Evolutionary conservation across 1,140 invertebrate genomes (phyloP).

Genomic region (Chrysomallon squamiferum): DNA sequence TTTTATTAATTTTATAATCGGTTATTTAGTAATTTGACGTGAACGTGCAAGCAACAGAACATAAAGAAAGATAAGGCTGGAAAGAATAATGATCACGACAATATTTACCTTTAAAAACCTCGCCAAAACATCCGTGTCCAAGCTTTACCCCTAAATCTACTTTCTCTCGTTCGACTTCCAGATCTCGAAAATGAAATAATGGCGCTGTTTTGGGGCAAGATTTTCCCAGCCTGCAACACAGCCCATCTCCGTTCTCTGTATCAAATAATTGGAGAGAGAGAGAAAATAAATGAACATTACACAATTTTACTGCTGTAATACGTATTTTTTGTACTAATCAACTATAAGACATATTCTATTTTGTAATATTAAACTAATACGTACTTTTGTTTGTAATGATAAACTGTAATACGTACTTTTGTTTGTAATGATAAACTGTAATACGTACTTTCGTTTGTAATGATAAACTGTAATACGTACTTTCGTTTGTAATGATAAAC

Average conservation of each 20-base stretch:
- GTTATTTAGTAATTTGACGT: too few relatives aligned
- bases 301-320: background rate
- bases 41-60: background rate
- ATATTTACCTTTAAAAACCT: constrained; percentile 88
- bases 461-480: too few relatives aligned
- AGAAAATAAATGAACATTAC: background rate
- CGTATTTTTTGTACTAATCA: too few relatives aligned
- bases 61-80: too few relatives aligned
- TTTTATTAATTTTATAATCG: background rate
- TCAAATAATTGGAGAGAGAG: too few relatives aligned
- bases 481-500: background rate
- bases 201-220: constrained; percentile 92
- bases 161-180: constrained; percentile 89
- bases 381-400: too few relatives aligned
- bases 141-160: constrained; percentile 87
- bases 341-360: too few relatives aligned
- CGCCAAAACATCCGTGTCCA: constrained; percentile 96
- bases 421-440: too few relatives aligned
- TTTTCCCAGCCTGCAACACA: constrained; percentile 91
- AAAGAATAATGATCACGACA: too few relatives aligned
- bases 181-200: constrained; percentile 95
- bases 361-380: too few relatives aligned
- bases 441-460: too few relatives aligned
- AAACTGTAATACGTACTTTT: too few relatives aligned
- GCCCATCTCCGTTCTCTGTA: constrained; percentile 76